These are phyloP conservation scores for Spinibarbus caldwelli DNA, from an alignment of 2,797 vertebrate species.

Conservation along the genomic window DNA sequence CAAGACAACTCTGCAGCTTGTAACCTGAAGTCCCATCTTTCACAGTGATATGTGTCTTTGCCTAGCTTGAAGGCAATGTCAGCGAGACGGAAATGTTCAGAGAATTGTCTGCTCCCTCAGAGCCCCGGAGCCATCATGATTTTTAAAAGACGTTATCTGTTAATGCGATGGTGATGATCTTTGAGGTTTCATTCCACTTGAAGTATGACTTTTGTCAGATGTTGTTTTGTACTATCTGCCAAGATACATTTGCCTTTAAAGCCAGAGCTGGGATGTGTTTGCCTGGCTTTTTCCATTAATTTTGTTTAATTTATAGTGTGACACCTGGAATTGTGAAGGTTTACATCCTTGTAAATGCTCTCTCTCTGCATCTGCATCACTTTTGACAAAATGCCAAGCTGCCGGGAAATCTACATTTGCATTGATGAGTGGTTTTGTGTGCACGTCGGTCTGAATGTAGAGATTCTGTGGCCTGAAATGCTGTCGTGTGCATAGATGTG, in stretches of 20 bases:
- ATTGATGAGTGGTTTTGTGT: conserved; percentile 21
- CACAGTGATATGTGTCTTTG: conserved; percentile 34
- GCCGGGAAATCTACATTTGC: conserved; percentile 17
- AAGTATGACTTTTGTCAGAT: conserved; percentile 33
- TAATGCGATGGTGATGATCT: conserved; percentile 31
- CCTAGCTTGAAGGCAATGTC: conserved; percentile 26
- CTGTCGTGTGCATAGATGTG: conserved; percentile 39
- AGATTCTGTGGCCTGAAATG: conserved; percentile 42
- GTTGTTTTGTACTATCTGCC: conserved; percentile 16
- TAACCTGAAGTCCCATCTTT: conserved; percentile 33
- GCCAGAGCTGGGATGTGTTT: background rate
- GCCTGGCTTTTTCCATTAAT: background rate
- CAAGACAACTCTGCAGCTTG: conserved; percentile 19
- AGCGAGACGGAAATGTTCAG: conserved; percentile 37
- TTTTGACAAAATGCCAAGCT: conserved; percentile 12
- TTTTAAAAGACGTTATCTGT: conserved; percentile 46
- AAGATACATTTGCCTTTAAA: conserved; percentile 29
- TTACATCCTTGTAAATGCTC: conserved; percentile 14
- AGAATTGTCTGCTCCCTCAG: conserved; percentile 28
- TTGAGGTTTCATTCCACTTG: conserved; percentile 42
- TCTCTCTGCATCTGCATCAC: conserved; percentile 10
- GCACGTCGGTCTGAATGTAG: background rate
- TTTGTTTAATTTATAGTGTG: conserved; percentile 14
- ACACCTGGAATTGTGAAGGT: conserved; percentile 19
- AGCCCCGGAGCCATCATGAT: conserved; percentile 33